Percentiles rank a stretch among this genome's conserved stretches.
Evolutionary conservation across 2,888 invertebrate species (phyloP).

Genomic region (Melieria omissa): DNA sequence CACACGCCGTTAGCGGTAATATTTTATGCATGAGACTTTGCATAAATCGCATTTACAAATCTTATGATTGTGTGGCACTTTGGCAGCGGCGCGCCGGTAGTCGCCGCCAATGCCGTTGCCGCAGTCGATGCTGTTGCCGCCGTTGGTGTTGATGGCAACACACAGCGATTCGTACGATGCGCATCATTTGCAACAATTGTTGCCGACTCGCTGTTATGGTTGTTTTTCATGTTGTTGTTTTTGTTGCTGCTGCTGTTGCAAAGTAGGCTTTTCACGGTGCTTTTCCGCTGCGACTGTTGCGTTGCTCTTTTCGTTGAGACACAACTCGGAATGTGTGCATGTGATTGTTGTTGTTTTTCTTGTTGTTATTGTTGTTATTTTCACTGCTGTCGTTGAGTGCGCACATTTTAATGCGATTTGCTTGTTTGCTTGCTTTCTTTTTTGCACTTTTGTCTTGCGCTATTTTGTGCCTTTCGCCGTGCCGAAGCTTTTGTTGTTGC

Average conservation of each 20-base stretch:
- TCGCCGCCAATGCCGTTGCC: not conserved
- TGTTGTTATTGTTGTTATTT: not conserved
- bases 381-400: not conserved
- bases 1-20: conserved; percentile 31
- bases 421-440: not conserved
- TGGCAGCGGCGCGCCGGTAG: not conserved
- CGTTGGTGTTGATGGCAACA: no score
- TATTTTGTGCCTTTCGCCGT: not conserved
- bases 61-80: conserved; percentile 18
- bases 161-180: not conserved
- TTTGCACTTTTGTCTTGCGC: not conserved
- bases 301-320: not conserved
- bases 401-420: not conserved
- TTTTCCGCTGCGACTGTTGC: not conserved
- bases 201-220: not conserved
- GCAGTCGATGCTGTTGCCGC: no score
- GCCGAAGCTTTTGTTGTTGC: not conserved
- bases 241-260: not conserved
- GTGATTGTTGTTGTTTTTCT: not conserved
- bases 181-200: conserved; percentile 8
- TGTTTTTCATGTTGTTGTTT: not conserved
- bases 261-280: not conserved
- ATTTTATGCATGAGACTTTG: conserved; percentile 39
- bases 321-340: not conserved
- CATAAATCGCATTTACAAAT: conserved; percentile 36